Conservation (phyloP, 2,888 invertebrate genomes). For the Penaeus monodon region DNA sequence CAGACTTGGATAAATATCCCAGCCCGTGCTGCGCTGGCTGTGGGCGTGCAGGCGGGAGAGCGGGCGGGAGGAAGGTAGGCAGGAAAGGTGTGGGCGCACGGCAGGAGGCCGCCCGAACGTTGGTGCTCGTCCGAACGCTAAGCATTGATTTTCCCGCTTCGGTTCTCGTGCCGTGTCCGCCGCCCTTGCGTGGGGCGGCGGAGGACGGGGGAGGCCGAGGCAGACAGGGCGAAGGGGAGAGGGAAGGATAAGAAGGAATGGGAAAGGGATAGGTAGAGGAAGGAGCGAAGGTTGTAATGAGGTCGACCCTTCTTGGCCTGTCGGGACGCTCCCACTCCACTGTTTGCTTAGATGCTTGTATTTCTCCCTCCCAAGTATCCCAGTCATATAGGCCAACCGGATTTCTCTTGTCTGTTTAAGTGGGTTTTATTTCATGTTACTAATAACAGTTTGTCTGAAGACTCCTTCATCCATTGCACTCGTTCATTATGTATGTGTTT, state of each 20-base stretch:
- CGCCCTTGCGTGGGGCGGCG: background rate
- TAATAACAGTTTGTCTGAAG: too few species aligned
- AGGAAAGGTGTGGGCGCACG: background rate
- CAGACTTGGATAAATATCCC: background rate
- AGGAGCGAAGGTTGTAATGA: background rate
- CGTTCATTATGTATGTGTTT: too few species aligned
- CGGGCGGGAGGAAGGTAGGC: background rate
- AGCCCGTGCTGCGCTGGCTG: background rate
- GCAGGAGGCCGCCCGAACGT: background rate
- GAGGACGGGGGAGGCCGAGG: constrained; percentile 2
- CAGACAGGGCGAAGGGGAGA: constrained; percentile 27
- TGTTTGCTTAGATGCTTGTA: too few species aligned
- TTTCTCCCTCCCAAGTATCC: too few species aligned
- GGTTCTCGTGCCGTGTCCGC: background rate
- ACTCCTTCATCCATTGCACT: too few species aligned
- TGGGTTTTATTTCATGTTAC: too few species aligned
- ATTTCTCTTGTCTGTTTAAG: too few species aligned
- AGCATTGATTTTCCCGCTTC: background rate
- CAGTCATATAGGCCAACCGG: too few species aligned
- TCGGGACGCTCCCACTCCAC: too few species aligned
- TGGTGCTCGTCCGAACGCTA: background rate
- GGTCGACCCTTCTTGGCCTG: too few species aligned
- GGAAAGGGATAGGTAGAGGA: background rate
- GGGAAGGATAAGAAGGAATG: background rate
- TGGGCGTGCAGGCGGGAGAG: too few species aligned